Evolutionary conservation across 2,113 vertebrate genomes (phyloP), one percentile per base, ranked within the genome.

Genomic region (Dromaius novaehollandiae): DNA sequence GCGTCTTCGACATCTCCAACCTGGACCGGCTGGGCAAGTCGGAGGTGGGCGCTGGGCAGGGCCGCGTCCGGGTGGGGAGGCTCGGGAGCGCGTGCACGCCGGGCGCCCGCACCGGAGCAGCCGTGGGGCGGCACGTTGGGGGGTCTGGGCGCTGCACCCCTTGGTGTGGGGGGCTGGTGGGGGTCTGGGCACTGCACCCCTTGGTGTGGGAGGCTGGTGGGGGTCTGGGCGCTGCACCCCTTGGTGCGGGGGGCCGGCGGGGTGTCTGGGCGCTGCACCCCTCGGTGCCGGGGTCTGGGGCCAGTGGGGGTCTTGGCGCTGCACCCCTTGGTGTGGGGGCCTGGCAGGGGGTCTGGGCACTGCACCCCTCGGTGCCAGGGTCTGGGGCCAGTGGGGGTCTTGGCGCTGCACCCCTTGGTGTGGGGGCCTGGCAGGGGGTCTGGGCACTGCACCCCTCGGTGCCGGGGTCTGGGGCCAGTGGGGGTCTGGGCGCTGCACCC

Each of bases 21-120:
- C 96, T 99, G 97, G 99, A 99, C 95, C 99, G 99, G 19, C 98
- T 99, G 94, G 99, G 99, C 63, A 99, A 98, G 70, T 99, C 99
- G 32, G 99, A 99, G 99, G 99, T 99, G 65, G 50, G 93, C 70
- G 36, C 56, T 8, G 4, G 38, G 56, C 65, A 75, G 73, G 78
- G 44, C 40, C 64, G 22, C 46, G n/a, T 77, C 68, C 26, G 34
- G 24, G 40, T 28, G 78, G 69, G 15, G 32, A 44, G 26, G 50
- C 58, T 90, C 32, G 73, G 71, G 32, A 73, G 38, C 0, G 0
- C 0, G 28, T 50, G 21, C 6, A 1, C 36, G 36, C 34, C 1
- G 2, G n/a, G 25, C 20, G 40, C 6, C 3, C 1, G 71, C 7
- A 7, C 11, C 81, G 26, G 6, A 1, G 18, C 6, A 18, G 60